phyloP scores from a whole-genome alignment of 2,888 invertebrate genomes.

The Calephelis perditalis region DNA sequence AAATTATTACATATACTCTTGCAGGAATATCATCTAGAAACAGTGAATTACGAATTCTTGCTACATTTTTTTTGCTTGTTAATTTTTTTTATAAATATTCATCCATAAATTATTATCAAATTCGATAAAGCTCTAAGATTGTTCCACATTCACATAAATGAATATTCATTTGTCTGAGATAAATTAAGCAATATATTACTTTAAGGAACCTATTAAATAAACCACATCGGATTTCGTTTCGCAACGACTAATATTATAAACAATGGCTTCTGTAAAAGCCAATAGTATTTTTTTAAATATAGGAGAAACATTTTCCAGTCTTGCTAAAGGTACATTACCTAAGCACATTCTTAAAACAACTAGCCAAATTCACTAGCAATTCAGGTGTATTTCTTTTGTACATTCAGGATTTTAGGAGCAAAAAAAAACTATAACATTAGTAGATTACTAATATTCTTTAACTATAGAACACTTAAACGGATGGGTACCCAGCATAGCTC shows the following conservation, averaged over 20 bases:
- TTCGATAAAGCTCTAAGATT: constrained; percentile 78
- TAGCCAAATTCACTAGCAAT: constrained; percentile 53
- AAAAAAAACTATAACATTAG: constrained; percentile 29
- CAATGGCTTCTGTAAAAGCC: constrained; percentile 29
- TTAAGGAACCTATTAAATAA: constrained; percentile 31
- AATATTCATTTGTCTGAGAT: constrained; percentile 40
- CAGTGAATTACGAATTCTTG: constrained; percentile 52
- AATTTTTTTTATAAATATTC: constrained; percentile 58
- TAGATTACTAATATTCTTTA: constrained; percentile 14
- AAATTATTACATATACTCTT: constrained; percentile 58
- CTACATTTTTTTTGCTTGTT: constrained; percentile 43
- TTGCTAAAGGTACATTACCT: constrained; percentile 42
- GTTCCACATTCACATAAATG: constrained; percentile 72
- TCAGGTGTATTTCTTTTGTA: constrained; percentile 67
- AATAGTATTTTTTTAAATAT: constrained; percentile 34
- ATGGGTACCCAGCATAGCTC: constrained; percentile 29
- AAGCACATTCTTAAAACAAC: constrained; percentile 48
- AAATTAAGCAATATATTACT: constrained; percentile 38
- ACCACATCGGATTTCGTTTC: constrained; percentile 28
- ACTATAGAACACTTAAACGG: constrained; percentile 18
- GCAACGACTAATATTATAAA: constrained; percentile 27
- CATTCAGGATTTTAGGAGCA: constrained; percentile 70
- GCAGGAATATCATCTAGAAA: constrained; percentile 60
- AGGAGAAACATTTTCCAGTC: constrained; percentile 43
- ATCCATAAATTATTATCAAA: constrained; percentile 76